These are phyloP conservation scores for Caenorhabditis drosophilae DNA, from an alignment of 2,888 invertebrate species.

Conservation along the genomic window DNA sequence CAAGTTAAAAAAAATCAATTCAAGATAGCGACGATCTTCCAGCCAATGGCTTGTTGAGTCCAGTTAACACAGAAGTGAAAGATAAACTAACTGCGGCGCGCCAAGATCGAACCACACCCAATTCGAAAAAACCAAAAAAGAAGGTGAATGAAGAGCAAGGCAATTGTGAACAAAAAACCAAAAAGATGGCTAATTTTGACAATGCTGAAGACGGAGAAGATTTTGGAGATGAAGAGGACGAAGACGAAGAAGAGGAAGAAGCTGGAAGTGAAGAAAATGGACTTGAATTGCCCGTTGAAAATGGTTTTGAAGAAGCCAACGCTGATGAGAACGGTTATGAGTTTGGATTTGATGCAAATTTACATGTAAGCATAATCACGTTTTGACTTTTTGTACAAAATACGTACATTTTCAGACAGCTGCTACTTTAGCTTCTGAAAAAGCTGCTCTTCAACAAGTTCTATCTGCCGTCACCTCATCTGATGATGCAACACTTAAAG, in stretches of 20 bases:
- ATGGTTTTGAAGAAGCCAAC: neutral
- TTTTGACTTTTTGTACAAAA: neutral
- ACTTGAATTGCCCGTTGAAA: neutral
- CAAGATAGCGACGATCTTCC: slow-evolving; percentile 28
- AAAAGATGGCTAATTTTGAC: too few relatives aligned
- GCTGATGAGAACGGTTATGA: slow-evolving; percentile 31
- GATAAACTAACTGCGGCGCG: slow-evolving; percentile 23
- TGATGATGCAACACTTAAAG: slow-evolving; percentile 55
- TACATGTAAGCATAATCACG: slow-evolving; percentile 20
- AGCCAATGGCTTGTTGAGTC: slow-evolving; percentile 27
- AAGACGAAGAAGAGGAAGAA: slow-evolving; percentile 1
- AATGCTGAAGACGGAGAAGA: too few relatives aligned
- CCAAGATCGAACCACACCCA: neutral
- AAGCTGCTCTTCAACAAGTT: slow-evolving; percentile 20
- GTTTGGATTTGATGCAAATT: slow-evolving; percentile 48
- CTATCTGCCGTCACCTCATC: slow-evolving; percentile 16
- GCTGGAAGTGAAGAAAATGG: slow-evolving; percentile 1
- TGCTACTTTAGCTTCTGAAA: slow-evolving; percentile 9
- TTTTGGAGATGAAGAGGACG: too few relatives aligned
- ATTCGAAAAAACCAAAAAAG: slow-evolving; percentile 3
- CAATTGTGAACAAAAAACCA: too few relatives aligned
- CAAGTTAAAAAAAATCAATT: neutral
- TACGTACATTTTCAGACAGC: neutral
- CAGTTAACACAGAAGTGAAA: slow-evolving; percentile 17
- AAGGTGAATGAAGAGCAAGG: too few relatives aligned